These are phyloP conservation scores for Caenorhabditis panamensis DNA, from an alignment of 2,888 invertebrate species.

Conservation along the genomic window DNA sequence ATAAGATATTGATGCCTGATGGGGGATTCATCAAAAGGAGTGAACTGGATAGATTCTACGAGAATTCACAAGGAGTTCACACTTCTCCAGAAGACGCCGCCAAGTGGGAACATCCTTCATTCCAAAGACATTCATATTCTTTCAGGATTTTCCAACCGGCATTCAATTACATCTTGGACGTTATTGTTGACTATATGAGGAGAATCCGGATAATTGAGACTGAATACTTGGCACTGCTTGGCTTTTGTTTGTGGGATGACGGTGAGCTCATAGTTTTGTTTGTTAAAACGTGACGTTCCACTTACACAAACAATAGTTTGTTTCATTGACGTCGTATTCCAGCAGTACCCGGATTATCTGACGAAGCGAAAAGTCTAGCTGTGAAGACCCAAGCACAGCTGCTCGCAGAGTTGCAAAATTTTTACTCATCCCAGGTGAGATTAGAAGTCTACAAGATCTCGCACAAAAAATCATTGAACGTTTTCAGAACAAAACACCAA, in stretches of 20 bases:
- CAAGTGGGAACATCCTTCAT: slow-evolving; percentile 54
- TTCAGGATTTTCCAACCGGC: slow-evolving; percentile 76
- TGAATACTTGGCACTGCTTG: slow-evolving; percentile 75
- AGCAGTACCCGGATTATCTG: slow-evolving; percentile 69
- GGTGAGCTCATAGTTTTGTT: too few species aligned
- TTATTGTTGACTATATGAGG: slow-evolving; percentile 77
- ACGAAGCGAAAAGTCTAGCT: slow-evolving; percentile 64
- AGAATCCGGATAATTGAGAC: slow-evolving; percentile 71
- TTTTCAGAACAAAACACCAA: slow-evolving; percentile 59
- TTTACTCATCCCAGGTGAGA: slow-evolving; percentile 62
- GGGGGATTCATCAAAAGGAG: slow-evolving; percentile 75
- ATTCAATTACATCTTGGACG: slow-evolving; percentile 75
- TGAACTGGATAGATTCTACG: slow-evolving; percentile 76
- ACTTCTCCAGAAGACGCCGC: slow-evolving; percentile 74
- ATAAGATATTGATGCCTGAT: slow-evolving; percentile 77
- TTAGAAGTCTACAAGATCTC: slow-evolving; percentile 6
- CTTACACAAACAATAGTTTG: background rate
- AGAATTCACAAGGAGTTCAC: slow-evolving; percentile 71
- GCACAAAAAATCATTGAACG: slow-evolving; percentile 7
- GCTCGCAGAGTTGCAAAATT: slow-evolving; percentile 74
- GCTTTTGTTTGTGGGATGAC: slow-evolving; percentile 79
- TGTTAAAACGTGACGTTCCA: background rate
- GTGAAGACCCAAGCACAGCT: slow-evolving; percentile 72
- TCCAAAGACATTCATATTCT: too few species aligned
- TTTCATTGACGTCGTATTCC: slow-evolving; percentile 28